Evolutionary conservation across 2,113 vertebrate species (phyloP), one percentile per base, ranked within the genome.

Genomic region (Tyrannus savana): DNA sequence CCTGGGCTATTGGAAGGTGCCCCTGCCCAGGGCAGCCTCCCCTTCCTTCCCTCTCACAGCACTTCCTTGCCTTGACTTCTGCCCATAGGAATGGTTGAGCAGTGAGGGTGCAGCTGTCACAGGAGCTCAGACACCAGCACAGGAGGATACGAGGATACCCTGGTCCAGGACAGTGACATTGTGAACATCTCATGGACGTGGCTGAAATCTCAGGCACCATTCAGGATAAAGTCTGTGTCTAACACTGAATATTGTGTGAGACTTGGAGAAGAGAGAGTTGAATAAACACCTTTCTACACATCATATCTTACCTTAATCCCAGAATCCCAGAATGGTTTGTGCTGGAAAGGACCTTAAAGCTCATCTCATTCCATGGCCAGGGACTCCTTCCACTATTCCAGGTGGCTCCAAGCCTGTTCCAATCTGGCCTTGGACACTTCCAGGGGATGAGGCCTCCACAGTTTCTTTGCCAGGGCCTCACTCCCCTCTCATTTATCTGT

Each of bases 331-430:
- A 41, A 39, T 4, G 23, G 14, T 59, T 49, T 71, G 44, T 31
- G 55, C 10, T 41, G 18, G 53, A 19, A 60, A 6, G 30, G 31
- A 42, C 15, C 18, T 69, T 8, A 28, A 39, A n/a, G 14, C 2
- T 1, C 52, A 41, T 8, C 42, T 44, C 19, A 28, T 41, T 0
- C 18, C 28, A 58, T 10, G 19, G 42, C 10, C 35, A 82, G 35
- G 55, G 66, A 71, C 55, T n/a, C 7, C 30, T 82, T 0, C 42
- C 30, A n/a, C 44, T 2, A 1, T 13, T 19, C 66, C 55, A 82
- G 19, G 23, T 0, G 41, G 23, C 28, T 59, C 64, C 52, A 27
- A 39, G 17, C n/a, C 28, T 7, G 0, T 0, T 49, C 64, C 44
- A 69, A 0, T 30, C 53, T 41, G 44, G 23, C 35, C 23, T 59